Conservation (phyloP, 1,140 invertebrate species). For the Cyclargus thomasi region DNA sequence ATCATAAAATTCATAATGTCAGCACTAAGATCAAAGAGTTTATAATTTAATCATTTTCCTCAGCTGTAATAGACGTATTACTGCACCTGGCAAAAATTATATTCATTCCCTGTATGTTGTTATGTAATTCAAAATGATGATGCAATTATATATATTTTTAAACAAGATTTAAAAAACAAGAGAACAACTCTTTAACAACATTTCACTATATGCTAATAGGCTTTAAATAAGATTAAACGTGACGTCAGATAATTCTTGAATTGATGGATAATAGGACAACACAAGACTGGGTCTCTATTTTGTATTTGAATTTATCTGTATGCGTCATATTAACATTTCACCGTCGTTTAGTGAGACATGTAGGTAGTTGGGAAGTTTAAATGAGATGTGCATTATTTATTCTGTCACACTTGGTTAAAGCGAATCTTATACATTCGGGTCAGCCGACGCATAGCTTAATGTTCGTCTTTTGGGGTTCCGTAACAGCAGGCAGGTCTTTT, state of each 20-base stretch:
- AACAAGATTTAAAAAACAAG: too few species aligned
- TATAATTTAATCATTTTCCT: neutral
- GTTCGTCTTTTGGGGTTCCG: neutral
- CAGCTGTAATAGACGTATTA: neutral
- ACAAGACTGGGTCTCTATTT: neutral
- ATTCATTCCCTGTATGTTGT: too few species aligned
- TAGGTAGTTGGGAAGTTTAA: constrained; percentile 1
- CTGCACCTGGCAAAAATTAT: too few species aligned
- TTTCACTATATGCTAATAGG: too few species aligned
- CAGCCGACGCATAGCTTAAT: constrained; percentile 7
- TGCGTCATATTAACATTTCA: neutral
- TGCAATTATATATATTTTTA: too few species aligned
- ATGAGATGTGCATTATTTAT: constrained; percentile 13
- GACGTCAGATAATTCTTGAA: neutral
- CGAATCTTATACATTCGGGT: constrained; percentile 6
- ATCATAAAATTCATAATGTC: neutral
- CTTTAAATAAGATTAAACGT: too few species aligned
- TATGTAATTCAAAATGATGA: too few species aligned
- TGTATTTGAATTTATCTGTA: neutral
- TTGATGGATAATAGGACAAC: neutral
- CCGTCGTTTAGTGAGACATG: neutral
- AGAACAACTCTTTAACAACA: too few species aligned
- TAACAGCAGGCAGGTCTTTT: neutral
- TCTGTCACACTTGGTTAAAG: constrained; percentile 4
- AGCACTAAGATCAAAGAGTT: neutral